A percentile compares a stretch with the other conserved stretches of the same genome.
Conservation (phyloP, 1,140 invertebrate species). For the Drosophila pachea region DNA sequence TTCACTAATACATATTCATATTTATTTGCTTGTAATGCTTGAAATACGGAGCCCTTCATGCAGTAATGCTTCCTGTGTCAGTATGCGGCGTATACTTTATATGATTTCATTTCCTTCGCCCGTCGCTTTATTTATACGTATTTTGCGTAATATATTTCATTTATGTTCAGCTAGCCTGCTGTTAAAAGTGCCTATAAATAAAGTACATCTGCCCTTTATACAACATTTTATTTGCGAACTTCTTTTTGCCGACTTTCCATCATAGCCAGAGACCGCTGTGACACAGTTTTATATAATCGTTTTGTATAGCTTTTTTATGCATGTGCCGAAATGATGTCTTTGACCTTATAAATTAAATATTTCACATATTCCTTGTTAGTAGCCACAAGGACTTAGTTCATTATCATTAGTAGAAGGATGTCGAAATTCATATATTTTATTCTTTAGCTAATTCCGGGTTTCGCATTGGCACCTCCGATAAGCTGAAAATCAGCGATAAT, state of each 20-base stretch:
- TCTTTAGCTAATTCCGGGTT: not conserved
- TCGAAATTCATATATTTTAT: not conserved
- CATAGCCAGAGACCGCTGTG: conserved; percentile 26
- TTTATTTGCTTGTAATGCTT: conserved; percentile 67
- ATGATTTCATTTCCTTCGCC: conserved; percentile 37
- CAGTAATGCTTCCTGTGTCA: conserved; percentile 41
- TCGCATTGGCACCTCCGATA: not conserved
- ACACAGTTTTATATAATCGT: conserved; percentile 30
- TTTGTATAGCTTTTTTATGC: too few relatives aligned
- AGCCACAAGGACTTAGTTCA: too few relatives aligned
- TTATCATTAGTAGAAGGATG: too few relatives aligned
- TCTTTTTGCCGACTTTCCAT: conserved; percentile 25
- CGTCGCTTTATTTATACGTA: conserved; percentile 41
- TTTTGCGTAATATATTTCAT: conserved; percentile 57
- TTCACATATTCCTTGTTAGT: too few relatives aligned
- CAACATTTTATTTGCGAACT: conserved; percentile 56
- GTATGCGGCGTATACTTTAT: conserved; percentile 59
- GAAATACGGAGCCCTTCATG: conserved; percentile 61
- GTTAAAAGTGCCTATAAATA: conserved; percentile 74
- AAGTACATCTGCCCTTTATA: conserved; percentile 62
- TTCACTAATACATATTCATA: conserved; percentile 38
- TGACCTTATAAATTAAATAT: too few relatives aligned
- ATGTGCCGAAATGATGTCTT: too few relatives aligned
- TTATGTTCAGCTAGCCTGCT: conserved; percentile 64
- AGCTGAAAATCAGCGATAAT: conserved; percentile 7